Base-by-base conservation (phyloP, 2,888 invertebrate species). In the Cryptus viduatorius region DNA sequence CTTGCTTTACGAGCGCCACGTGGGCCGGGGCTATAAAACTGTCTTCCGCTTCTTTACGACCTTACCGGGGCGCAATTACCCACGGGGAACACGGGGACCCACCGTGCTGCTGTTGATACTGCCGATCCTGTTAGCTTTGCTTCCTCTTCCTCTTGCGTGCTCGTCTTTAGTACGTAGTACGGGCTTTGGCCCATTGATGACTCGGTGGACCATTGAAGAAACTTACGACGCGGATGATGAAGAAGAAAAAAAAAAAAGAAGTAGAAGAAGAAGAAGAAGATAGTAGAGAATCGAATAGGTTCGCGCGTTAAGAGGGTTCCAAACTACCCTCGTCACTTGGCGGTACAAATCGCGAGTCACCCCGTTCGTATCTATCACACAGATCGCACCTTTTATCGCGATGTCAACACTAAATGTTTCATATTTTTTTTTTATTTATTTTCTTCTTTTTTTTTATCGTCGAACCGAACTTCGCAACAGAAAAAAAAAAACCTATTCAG, bases 21-120 rank as follows among this genome's bases (percentile, higher is more conserved):
- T 94, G 94, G 93, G 90, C 93, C 91, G 90, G 90, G 92, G 93
- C 93, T 93, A 94, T 94, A 94, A 94, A 94, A 94, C 94, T 94
- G 94, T 94, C 94, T 93, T 93, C 92, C 89, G 92, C 90, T 92
- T 92, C 92, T 94, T 94, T 94, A 94, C 93, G 94, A 93, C 90
- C 90, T 92, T 88, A 89, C 90, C 82, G 89, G 90, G 90, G 89
- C 89, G 90, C 92, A 90, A 91, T 91, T 92, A 91, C 92, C 90
- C 87, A 84, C 88, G 86, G 87, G 86, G 87, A 87, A 87, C 89
- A 89, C 91, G 90, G 91, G 90, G 89, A 92, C 92, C 85, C 86
- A 84, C 82, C 86, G 84, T 85, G 87, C 84, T 85, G 79, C 86
- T 86, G 82, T 78, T 72, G 37, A 37, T 37, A 44, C 79, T 82